Percentiles rank a stretch among this genome's conserved stretches.
These are phyloP conservation scores for Prolemur simus DNA, from an alignment of 2,113 vertebrate genomes.

Conservation along the genomic window DNA sequence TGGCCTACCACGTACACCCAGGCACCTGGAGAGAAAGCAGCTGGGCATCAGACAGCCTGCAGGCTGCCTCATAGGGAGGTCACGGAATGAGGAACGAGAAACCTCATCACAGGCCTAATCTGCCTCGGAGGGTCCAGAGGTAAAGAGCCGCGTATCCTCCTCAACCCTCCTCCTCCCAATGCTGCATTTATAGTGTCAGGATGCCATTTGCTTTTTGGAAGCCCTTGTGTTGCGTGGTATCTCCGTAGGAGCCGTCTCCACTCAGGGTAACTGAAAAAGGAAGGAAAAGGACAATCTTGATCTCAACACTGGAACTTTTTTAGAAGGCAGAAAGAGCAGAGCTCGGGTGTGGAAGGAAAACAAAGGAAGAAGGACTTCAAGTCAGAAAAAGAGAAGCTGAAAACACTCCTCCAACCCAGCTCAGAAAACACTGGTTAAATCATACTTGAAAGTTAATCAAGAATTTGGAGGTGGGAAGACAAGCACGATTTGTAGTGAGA, in stretches of 20 bases:
- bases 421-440: not conserved
- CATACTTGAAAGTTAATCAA: not conserved
- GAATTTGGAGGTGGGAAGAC: not conserved
- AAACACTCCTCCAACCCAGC: not conserved
- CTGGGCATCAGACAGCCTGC: not conserved
- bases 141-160: not conserved
- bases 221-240: accelerated
- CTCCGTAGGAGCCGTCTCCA: accelerated
- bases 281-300: not conserved
- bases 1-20: not conserved
- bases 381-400: not conserved
- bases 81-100: not conserved
- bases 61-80: accelerated
- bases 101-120: not conserved
- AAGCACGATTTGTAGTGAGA: not conserved
- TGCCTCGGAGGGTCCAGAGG: not conserved
- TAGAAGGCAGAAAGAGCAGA: not conserved
- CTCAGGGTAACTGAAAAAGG: not conserved
- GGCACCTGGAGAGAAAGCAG: not conserved
- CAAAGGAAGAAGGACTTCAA: not conserved
- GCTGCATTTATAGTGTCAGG: not conserved
- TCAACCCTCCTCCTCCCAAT: no score
- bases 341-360: not conserved
- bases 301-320: not conserved
- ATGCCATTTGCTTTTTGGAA: not conserved